Evolutionary conservation across 2,797 vertebrate species (phyloP).

Genomic region (Enteromius afrohamiltoni): DNA sequence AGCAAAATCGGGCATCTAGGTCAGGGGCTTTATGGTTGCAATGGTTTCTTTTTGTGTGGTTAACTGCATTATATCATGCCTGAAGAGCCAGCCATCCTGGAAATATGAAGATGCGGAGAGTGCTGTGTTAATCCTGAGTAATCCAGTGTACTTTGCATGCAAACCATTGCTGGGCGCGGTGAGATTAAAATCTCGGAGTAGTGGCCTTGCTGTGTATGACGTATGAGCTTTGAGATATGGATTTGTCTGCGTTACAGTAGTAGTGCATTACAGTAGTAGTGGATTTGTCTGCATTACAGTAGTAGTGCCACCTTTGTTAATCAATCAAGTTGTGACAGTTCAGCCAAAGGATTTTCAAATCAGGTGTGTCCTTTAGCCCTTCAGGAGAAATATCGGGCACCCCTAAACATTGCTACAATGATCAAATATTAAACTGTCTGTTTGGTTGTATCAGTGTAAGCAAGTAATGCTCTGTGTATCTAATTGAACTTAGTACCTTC

Average conservation of each 20-base stretch:
- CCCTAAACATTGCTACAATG: background rate
- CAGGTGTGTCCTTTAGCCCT: background rate
- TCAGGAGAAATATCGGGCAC: background rate
- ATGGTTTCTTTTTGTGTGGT: conserved; percentile 28
- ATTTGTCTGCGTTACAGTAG: background rate
- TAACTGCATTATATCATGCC: conserved; percentile 44
- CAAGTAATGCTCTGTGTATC: background rate
- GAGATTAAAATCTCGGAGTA: background rate
- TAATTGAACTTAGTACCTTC: background rate
- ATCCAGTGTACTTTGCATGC: conserved; percentile 29
- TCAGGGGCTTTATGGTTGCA: conserved; percentile 14
- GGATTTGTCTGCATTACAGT: background rate
- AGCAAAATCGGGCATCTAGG: conserved; percentile 28
- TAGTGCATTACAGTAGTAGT: background rate
- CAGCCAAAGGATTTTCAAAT: background rate
- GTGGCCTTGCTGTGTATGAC: background rate
- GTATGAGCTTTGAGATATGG: background rate
- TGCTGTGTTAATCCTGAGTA: conserved; percentile 46
- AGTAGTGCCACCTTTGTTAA: background rate
- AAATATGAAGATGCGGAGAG: conserved; percentile 29
- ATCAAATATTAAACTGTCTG: background rate
- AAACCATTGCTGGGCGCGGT: background rate
- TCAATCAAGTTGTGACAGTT: background rate
- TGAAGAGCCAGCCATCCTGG: conserved; percentile 3
- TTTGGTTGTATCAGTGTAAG: background rate